Base-by-base conservation (phyloP, 2,888 invertebrate species). In the Mellilla xanthometata region DNA sequence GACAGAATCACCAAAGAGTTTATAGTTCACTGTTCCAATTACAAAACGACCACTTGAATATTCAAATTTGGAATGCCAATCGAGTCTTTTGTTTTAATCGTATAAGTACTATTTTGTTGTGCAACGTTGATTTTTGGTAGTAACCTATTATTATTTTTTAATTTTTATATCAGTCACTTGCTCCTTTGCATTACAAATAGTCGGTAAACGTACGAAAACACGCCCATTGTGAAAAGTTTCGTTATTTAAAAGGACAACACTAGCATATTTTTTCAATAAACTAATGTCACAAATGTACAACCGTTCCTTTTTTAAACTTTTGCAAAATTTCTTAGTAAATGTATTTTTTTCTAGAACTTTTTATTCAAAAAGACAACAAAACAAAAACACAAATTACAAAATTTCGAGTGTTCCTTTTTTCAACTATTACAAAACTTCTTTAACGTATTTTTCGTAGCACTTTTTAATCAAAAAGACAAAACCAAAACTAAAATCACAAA, bases 181-280 rank as follows among this genome's bases (percentile, higher is more conserved):
- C 68, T 52, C 43, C 60, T 58, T 35, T 68, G 61, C 85, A 81
- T 88, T 3, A 88, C 86, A 67, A 88, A 88, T 36, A 88, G 72
- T 62, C 88, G 71, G 55, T 86, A 89, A 0, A 88, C 83, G 55
- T 87, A 88, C 13, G 86, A 82, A 69, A 76, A 83, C 66, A 86
- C 72, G 68, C 75, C 87, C 86, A 88, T 88, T 67, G 73, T 88
- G 76, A 58, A 64, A 29, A 36, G 28, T 27, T 30, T 30, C 12
- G 2, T 9, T 7, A 12, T 36, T 41, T 34, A 45, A 23, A 29
- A 32, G 23, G 40, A 38, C 19, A 15, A 19, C 34, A 39, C 34
- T 31, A 11, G 29, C 39, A 46, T 46, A 4, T 34, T 31, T 9
- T 46, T 23, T 31, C 2, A 27, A 34, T 24, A 32, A 19, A 19